Percentiles rank a stretch among this genome's conserved stretches.
Evolutionary conservation across 2,888 invertebrate genomes (phyloP).

Genomic region (Acronicta psi): DNA sequence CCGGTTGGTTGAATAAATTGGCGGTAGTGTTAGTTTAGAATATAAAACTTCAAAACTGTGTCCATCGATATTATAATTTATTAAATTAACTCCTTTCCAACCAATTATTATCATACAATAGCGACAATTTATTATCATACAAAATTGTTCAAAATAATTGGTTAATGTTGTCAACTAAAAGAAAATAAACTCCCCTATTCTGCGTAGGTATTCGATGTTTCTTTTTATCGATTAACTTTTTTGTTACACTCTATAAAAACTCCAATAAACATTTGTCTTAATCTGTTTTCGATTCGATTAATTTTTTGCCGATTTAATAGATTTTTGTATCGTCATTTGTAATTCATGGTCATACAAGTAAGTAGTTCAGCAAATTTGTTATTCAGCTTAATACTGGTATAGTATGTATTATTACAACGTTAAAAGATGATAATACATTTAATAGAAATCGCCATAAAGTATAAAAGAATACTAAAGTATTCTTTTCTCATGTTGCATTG

Average conservation of each 20-base stretch:
- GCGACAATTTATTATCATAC: neutral
- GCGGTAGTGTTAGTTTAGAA: neutral
- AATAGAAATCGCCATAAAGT: too few species aligned
- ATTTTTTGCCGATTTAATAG: conserved; percentile 24
- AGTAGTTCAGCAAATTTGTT: too few species aligned
- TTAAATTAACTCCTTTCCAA: too few species aligned
- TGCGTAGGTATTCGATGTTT: conserved; percentile 2
- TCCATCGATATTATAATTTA: too few species aligned
- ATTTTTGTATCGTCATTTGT: conserved; percentile 16
- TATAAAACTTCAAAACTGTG: conserved; percentile 2
- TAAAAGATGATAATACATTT: too few species aligned
- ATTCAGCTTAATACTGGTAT: too few species aligned
- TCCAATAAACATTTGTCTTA: conserved; percentile 43
- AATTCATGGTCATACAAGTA: conserved; percentile 11
- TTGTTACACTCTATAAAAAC: conserved; percentile 42
- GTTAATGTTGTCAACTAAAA: too few species aligned
- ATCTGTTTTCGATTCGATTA: conserved; percentile 38
- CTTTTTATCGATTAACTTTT: conserved; percentile 39
- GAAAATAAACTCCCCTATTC: too few species aligned
- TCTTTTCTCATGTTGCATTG: conserved; percentile 4
- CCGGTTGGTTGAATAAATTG: conserved; percentile 37
- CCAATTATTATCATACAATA: too few species aligned
- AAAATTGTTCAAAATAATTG: too few species aligned
- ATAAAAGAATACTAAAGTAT: too few species aligned
- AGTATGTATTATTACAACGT: too few species aligned